Evolutionary conservation across 1,140 invertebrate genomes (phyloP), one percentile per base, ranked within the genome.

Genomic region (Panulirus ornatus): DNA sequence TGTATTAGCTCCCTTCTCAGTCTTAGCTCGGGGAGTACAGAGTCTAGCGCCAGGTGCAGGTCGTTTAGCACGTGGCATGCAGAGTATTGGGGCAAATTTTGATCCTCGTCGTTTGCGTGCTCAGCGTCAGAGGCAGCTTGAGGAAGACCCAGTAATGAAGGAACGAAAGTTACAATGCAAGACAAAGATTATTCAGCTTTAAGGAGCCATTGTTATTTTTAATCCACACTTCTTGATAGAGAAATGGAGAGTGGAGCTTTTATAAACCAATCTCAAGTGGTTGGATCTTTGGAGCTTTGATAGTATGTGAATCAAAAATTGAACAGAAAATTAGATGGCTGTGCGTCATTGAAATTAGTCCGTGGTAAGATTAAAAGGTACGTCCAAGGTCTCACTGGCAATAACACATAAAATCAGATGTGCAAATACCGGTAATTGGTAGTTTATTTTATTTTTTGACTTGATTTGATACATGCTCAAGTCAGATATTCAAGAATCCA

Each of bases 71-170:
- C 71, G 88, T 9, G 88, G 88, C 42, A 85, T 90, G 88, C 97
- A 97, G 93, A 96, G 95, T 92, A 94, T 98, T 82, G 96, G 97
- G 0, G 95, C 97, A 1, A 98, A 97, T 88, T 94, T 95, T 97
- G 88, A 90, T 97, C 94, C 97, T 96, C 0, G 95, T 97, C 78
- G 97, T 97, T 93, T 94, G 97, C 54, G 96, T 95, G 94, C 54
- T 22, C 88, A 90, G 27, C 47, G 88, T 38, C 78, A 83, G 42
- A 84, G 71, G 36, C 88, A 90, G 63, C 82, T 90, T 8, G 88
- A 90, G 47, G 88, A 84, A 34, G 88, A 90, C 40, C 88, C 82
- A 47, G 30, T 85, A 16, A 44, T 90, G 83, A 90, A 84, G 47
- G 82, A 90, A 79, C 47, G 44, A 19, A 84, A 90, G 27, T n/a